These are phyloP conservation scores for Fragum whitleyi DNA, from an alignment of 2,888 invertebrate genomes.

Conservation along the genomic window DNA sequence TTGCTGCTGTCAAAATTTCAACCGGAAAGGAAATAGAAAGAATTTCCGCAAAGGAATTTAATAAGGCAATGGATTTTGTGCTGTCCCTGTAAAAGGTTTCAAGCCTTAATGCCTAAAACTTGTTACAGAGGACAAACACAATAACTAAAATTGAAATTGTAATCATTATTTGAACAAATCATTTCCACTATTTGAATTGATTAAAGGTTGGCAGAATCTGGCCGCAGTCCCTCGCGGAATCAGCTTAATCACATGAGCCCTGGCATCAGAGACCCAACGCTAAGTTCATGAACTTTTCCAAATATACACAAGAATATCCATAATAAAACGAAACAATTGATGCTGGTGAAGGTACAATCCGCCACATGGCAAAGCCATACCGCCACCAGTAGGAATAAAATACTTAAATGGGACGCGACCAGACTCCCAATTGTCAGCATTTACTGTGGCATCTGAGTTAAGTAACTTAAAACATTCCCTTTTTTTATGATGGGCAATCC, in stretches of 20 bases:
- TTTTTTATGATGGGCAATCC: constrained; percentile 12
- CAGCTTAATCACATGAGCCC: not conserved
- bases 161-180: too few relatives aligned
- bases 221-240: not conserved
- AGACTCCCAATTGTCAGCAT: not conserved
- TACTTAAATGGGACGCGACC: not conserved
- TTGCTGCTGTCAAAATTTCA: too few relatives aligned
- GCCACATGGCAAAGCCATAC: constrained; percentile 18
- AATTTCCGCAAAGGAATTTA: too few relatives aligned
- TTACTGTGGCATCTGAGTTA: not conserved
- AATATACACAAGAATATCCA: not conserved
- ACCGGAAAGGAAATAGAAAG: too few relatives aligned
- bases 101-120: too few relatives aligned
- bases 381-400: not conserved
- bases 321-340: not conserved
- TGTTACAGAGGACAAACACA: too few relatives aligned
- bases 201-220: not conserved
- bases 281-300: too few relatives aligned
- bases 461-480: not conserved
- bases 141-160: too few relatives aligned
- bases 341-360: constrained; percentile 1
- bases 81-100: too few relatives aligned
- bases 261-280: not conserved
- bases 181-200: too few relatives aligned
- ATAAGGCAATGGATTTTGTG: too few relatives aligned